A percentile compares a stretch with the other conserved stretches of the same genome.
Conservation (phyloP, 1,140 invertebrate genomes). For the Drosophila orosa region DNA sequence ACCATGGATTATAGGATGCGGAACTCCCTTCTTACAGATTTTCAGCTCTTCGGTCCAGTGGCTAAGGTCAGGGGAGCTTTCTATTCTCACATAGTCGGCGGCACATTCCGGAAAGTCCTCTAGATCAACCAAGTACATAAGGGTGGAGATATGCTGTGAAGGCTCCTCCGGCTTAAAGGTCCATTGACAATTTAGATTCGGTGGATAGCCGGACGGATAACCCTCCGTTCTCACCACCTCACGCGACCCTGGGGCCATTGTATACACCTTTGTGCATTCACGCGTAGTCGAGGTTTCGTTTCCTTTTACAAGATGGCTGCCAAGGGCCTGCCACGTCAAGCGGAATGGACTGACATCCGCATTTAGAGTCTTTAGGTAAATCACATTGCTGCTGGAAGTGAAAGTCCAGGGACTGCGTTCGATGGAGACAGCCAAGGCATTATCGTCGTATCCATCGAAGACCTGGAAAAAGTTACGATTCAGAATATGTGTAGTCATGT, state of each 20-base stretch:
- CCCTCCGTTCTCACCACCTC: constrained; percentile 88
- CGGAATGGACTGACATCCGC: constrained; percentile 85
- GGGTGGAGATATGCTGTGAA: constrained; percentile 86
- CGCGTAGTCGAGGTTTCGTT: constrained; percentile 22
- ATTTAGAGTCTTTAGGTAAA: constrained; percentile 86
- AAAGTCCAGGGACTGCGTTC: constrained; percentile 84
- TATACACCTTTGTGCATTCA: constrained; percentile 36
- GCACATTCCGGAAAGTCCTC: constrained; percentile 86
- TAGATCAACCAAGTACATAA: constrained; percentile 85
- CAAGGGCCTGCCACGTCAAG: constrained; percentile 86
- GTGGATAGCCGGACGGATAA: constrained; percentile 90
- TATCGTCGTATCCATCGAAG: constrained; percentile 88
- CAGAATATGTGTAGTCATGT: background rate
- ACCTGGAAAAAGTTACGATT: constrained; percentile 38
- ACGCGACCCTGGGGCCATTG: constrained; percentile 5
- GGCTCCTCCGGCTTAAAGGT: constrained; percentile 86
- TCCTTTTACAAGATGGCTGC: background rate
- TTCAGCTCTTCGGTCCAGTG: constrained; percentile 82
- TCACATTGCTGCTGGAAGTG: constrained; percentile 87
- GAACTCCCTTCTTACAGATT: constrained; percentile 30
- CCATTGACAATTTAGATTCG: constrained; percentile 92
- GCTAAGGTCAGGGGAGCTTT: constrained; percentile 51
- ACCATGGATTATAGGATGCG: constrained; percentile 39
- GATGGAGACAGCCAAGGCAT: constrained; percentile 86
- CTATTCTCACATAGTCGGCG: constrained; percentile 85